These are phyloP conservation scores for Carterocephalus palaemon DNA, from an alignment of 2,888 invertebrate genomes.

Conservation along the genomic window DNA sequence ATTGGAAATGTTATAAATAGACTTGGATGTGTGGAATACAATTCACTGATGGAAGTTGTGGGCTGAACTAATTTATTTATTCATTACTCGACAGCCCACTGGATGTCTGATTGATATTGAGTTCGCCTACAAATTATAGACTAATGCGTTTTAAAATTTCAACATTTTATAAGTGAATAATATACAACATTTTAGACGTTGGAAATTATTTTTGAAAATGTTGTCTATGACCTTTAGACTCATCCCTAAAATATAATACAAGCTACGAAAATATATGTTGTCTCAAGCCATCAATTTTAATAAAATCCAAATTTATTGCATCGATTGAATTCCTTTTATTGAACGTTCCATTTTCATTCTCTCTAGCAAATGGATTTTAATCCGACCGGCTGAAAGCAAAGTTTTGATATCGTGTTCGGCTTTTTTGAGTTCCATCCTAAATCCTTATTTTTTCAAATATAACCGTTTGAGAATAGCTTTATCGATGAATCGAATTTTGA, in stretches of 20 bases:
- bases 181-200: background rate
- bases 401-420: conserved; percentile 56
- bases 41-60: conserved; percentile 31
- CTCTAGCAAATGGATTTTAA: conserved; percentile 56
- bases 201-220: too few relatives aligned
- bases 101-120: conserved; percentile 15
- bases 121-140: conserved; percentile 13
- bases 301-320: conserved; percentile 53
- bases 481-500: background rate
- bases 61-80: conserved; percentile 35
- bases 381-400: conserved; percentile 60
- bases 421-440: conserved; percentile 51
- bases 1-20: conserved; percentile 30
- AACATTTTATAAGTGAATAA: too few relatives aligned
- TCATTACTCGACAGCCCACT: conserved; percentile 22
- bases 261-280: too few relatives aligned
- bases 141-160: too few relatives aligned
- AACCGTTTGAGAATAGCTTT: conserved; percentile 15
- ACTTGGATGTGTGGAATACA: conserved; percentile 29
- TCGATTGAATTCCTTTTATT: conserved; percentile 57
- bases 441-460: conserved; percentile 41
- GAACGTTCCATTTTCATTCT: conserved; percentile 44
- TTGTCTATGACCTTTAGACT: too few relatives aligned
- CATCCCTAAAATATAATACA: too few relatives aligned
- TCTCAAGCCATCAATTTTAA: conserved; percentile 47